These are phyloP conservation scores for Patella depressa DNA, from an alignment of 2,888 invertebrate genomes.

Conservation along the genomic window DNA sequence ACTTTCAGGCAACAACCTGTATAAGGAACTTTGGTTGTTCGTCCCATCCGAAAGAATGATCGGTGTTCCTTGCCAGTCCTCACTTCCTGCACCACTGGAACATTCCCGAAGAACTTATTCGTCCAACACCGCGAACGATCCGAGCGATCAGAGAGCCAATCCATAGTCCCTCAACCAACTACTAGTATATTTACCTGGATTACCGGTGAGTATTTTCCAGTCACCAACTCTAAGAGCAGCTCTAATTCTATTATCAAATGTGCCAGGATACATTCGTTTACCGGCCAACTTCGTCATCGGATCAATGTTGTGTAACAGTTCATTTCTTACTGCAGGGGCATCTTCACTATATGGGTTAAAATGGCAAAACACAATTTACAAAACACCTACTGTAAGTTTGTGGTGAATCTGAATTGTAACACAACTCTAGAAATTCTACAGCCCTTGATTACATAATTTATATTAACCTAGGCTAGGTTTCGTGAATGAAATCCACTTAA, in stretches of 20 bases:
- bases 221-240: constrained; percentile 12
- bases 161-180: too few relatives aligned
- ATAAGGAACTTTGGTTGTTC: too few relatives aligned
- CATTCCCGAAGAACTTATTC: too few relatives aligned
- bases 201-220: background rate
- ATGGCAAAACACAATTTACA: too few relatives aligned
- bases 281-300: constrained; percentile 2
- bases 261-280: background rate
- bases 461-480: background rate
- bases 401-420: too few relatives aligned
- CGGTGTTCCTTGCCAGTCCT: too few relatives aligned
- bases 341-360: background rate
- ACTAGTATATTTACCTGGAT: background rate
- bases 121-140: too few relatives aligned
- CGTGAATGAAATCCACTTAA: background rate
- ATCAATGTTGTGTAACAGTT: constrained; percentile 13
- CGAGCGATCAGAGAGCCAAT: too few relatives aligned
- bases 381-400: too few relatives aligned
- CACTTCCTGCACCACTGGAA: too few relatives aligned
- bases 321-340: background rate
- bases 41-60: too few relatives aligned
- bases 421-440: background rate
- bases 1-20: too few relatives aligned
- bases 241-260: background rate
- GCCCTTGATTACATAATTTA: background rate